These are phyloP conservation scores for Thamnophis elegans DNA, from an alignment of 2,797 vertebrate genomes.

Conservation along the genomic window DNA sequence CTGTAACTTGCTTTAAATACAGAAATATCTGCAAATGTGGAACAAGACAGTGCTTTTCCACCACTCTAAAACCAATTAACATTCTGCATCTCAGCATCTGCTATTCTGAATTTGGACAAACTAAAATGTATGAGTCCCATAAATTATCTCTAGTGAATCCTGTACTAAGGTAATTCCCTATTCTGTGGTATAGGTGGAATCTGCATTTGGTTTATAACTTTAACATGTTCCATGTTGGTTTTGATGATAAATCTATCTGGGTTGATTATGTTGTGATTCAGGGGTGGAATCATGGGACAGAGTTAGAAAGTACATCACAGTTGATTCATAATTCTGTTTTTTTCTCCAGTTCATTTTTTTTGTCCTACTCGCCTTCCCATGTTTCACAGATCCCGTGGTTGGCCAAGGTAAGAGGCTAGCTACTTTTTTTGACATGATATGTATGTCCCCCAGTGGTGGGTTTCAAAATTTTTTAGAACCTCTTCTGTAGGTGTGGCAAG, in stretches of 20 bases:
- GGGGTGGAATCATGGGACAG: not conserved
- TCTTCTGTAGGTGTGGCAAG: too few species aligned
- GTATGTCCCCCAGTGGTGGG: not conserved
- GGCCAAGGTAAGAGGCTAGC: constrained; percentile 1
- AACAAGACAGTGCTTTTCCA: not conserved
- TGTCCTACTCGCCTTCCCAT: not conserved
- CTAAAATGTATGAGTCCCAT: not conserved
- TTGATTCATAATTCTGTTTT: not conserved
- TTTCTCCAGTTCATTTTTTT: not conserved
- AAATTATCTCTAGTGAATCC: not conserved
- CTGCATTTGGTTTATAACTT: not conserved
- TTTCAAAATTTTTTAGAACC: too few species aligned
- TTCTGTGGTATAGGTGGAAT: not conserved
- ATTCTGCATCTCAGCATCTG: not conserved
- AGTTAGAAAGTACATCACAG: not conserved
- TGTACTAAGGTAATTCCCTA: not conserved
- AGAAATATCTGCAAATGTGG: not conserved
- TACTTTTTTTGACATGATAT: not conserved
- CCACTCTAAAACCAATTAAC: not conserved
- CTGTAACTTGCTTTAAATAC: not conserved
- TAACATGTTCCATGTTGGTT: not conserved
- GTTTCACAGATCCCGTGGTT: not conserved
- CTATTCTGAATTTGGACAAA: not conserved
- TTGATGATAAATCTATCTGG: not conserved
- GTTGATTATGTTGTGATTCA: not conserved